phyloP scores from a whole-genome alignment of 2,113 vertebrate genomes.

The Erinaceus europaeus region DNA sequence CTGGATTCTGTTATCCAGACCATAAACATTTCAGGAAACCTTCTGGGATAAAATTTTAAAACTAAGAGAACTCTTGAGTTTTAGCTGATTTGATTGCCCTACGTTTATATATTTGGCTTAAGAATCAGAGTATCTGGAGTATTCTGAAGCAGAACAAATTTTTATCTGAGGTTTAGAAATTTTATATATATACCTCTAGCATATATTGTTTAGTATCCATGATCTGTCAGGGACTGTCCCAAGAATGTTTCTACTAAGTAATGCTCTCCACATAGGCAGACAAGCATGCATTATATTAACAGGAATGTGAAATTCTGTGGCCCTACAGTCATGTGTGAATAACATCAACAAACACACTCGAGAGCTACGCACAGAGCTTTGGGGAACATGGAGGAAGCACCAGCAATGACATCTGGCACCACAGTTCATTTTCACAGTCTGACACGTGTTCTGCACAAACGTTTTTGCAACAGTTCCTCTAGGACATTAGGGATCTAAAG shows the following conservation, averaged over 20 bases:
- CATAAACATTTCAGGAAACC: not conserved
- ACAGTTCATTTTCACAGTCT: not conserved
- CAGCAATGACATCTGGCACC: not conserved
- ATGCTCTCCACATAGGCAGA: not conserved
- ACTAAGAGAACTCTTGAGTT: not conserved
- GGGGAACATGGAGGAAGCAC: not conserved
- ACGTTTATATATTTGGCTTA: not conserved
- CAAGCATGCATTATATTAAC: not conserved
- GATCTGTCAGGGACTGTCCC: not conserved
- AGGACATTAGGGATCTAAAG: not conserved
- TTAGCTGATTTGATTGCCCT: not conserved
- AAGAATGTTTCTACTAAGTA: not conserved
- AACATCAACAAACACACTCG: not conserved
- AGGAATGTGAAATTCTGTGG: not conserved
- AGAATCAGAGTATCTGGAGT: not conserved
- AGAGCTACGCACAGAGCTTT: not conserved
- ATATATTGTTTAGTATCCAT: not conserved
- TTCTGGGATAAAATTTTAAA: constrained; percentile 5
- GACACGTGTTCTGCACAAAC: not conserved
- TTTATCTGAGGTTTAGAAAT: not conserved
- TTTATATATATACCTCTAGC: not conserved
- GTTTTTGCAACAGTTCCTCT: not conserved
- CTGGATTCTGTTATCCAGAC: not conserved
- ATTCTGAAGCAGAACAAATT: not conserved
- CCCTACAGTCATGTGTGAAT: not conserved